Conservation (phyloP, 2,888 invertebrate species). For the Lysandra bellargus region DNA sequence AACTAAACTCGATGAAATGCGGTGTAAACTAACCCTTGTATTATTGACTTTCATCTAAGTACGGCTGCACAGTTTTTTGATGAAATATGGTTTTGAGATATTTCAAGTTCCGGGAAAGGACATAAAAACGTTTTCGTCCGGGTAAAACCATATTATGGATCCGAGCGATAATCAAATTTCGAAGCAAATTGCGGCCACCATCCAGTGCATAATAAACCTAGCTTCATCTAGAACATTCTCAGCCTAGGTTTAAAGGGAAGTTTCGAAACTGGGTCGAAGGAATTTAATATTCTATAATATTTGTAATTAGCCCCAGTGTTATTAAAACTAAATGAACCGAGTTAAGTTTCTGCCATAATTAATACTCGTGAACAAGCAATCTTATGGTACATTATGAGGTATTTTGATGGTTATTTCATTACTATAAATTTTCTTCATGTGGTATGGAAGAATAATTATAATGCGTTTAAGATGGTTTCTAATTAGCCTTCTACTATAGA, state of each 20-base stretch:
- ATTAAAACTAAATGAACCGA: neutral
- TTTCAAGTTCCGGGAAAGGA: neutral
- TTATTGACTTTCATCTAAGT: too few species aligned
- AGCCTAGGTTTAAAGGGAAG: neutral
- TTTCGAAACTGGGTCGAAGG: constrained; percentile 3
- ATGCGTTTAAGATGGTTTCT: too few species aligned
- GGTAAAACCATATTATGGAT: neutral
- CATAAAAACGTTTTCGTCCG: neutral
- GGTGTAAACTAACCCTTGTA: too few species aligned
- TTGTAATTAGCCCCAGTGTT: neutral
- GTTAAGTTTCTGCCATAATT: neutral
- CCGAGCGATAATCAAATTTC: neutral
- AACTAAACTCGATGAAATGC: too few species aligned
- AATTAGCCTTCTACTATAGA: too few species aligned
- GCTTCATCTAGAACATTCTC: neutral
- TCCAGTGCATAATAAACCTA: neutral
- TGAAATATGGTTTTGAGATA: neutral
- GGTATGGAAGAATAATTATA: too few species aligned
- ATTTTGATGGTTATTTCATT: neutral
- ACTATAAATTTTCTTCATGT: neutral
- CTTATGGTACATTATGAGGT: neutral
- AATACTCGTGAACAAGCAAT: constrained; percentile 4
- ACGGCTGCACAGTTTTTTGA: neutral
- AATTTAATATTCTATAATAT: constrained; percentile 16
- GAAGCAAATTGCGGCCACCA: neutral